Percentiles rank a stretch among this genome's conserved stretches.
phyloP scores from a whole-genome alignment of 2,113 vertebrate genomes.

The Parotia lawesii region DNA sequence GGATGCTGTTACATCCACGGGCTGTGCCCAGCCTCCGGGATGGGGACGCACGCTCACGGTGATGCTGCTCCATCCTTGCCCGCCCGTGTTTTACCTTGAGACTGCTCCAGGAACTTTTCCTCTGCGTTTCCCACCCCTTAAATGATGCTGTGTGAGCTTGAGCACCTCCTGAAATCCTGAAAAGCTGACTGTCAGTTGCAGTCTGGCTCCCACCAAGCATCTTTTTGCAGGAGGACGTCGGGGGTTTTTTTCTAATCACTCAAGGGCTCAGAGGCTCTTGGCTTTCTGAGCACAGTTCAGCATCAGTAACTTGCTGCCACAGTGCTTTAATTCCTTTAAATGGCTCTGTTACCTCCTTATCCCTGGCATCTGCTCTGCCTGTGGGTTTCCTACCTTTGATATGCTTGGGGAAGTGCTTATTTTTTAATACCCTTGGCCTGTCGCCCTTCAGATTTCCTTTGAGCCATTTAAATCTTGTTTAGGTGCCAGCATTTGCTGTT shows the following conservation, averaged over 20 bases:
- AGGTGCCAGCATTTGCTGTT: neutral
- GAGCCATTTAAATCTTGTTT: neutral
- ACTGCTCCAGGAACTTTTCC: neutral
- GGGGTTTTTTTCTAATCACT: neutral
- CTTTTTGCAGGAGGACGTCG: neutral
- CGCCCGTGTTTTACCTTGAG: rapidly evolving
- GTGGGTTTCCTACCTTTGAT: neutral
- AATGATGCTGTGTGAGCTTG: neutral
- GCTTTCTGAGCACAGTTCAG: neutral
- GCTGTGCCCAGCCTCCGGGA: neutral
- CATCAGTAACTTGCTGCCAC: neutral
- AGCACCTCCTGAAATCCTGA: neutral
- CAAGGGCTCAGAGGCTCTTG: neutral
- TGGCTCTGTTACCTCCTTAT: neutral
- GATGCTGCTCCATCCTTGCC: neutral
- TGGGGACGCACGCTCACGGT: rapidly evolving
- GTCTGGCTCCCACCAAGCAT: neutral
- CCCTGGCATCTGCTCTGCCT: neutral
- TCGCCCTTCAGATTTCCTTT: neutral
- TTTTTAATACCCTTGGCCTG: neutral
- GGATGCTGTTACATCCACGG: rapidly evolving
- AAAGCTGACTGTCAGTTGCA: neutral
- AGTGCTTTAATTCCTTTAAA: neutral
- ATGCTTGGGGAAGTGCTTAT: rapidly evolving
- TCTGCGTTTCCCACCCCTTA: rapidly evolving